Evolutionary conservation across 1,140 invertebrate genomes (phyloP).

Genomic region (Stenopsyche tienmushanensis): DNA sequence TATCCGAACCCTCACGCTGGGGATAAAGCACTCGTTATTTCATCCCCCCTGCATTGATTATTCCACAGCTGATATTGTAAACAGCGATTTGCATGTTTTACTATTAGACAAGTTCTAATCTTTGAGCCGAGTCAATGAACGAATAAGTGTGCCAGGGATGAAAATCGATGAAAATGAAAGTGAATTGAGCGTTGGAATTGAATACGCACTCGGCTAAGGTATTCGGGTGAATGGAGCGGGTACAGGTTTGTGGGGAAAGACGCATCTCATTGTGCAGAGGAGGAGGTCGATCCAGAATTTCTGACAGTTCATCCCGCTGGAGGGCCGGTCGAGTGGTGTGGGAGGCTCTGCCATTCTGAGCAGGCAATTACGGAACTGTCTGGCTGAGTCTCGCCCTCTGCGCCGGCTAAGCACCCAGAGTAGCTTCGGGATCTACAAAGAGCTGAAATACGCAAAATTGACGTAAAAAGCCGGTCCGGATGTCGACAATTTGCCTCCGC

Average conservation of each 20-base stretch:
- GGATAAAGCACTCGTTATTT: no score
- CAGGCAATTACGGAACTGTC: slow-evolving; percentile 29
- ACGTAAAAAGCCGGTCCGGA: slow-evolving; percentile 14
- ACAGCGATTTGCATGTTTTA: no score
- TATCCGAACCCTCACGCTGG: no score
- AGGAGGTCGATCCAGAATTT: neutral
- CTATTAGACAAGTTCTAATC: no score
- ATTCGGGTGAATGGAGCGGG: neutral
- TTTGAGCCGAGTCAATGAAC: no score
- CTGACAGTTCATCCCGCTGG: slow-evolving; percentile 32
- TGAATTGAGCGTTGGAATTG: neutral
- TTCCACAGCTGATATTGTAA: no score
- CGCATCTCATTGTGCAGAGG: slow-evolving; percentile 19
- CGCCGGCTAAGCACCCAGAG: neutral
- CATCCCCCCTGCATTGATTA: no score
- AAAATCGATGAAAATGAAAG: neutral
- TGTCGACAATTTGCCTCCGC: slow-evolving; percentile 2
- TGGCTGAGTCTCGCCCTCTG: neutral
- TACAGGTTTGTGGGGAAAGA: slow-evolving; percentile 1
- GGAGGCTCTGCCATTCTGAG: slow-evolving; percentile 3
- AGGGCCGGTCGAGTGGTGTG: neutral
- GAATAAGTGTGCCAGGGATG: neutral
- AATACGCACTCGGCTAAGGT: slow-evolving; percentile 2
- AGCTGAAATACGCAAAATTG: slow-evolving; percentile 10
- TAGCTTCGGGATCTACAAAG: neutral